Evolutionary conservation across 2,888 invertebrate genomes (phyloP).

Genomic region (Parthenolecanium corni): DNA sequence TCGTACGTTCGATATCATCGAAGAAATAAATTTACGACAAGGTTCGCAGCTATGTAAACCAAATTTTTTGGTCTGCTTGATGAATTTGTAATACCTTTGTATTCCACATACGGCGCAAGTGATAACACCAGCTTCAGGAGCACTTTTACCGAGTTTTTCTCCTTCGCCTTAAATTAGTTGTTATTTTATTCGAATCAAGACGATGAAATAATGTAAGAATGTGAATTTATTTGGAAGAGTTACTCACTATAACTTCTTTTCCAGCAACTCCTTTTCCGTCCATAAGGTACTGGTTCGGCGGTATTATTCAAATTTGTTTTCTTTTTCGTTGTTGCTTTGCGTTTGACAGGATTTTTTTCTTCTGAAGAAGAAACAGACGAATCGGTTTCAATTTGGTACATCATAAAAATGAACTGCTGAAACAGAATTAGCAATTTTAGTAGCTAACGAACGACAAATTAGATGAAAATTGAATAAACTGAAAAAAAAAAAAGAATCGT

Average conservation of each 20-base stretch:
- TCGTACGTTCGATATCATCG: constrained; percentile 45
- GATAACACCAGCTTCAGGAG: constrained; percentile 37
- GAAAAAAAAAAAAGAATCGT: too few relatives aligned
- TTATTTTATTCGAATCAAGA: neutral
- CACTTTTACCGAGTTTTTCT: constrained; percentile 6
- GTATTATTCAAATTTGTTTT: constrained; percentile 2
- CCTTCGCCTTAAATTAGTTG: neutral
- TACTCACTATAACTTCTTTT: constrained; percentile 10
- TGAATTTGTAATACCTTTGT: constrained; percentile 60
- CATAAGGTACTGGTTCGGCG: constrained; percentile 9
- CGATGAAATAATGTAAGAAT: neutral
- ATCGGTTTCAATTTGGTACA: neutral
- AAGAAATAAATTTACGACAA: constrained; percentile 74
- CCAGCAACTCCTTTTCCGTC: constrained; percentile 24
- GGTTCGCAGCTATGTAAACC: constrained; percentile 74
- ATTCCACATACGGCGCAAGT: constrained; percentile 70
- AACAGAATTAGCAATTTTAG: too few relatives aligned
- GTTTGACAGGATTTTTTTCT: neutral
- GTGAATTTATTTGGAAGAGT: neutral
- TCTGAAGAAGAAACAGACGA: neutral
- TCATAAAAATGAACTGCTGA: too few relatives aligned
- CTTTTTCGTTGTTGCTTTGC: neutral
- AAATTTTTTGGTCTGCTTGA: constrained; percentile 68
- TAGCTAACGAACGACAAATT: too few relatives aligned
- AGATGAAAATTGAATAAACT: too few relatives aligned